Evolutionary conservation across 2,113 vertebrate genomes (phyloP).

Genomic region (Talpa occidentalis): DNA sequence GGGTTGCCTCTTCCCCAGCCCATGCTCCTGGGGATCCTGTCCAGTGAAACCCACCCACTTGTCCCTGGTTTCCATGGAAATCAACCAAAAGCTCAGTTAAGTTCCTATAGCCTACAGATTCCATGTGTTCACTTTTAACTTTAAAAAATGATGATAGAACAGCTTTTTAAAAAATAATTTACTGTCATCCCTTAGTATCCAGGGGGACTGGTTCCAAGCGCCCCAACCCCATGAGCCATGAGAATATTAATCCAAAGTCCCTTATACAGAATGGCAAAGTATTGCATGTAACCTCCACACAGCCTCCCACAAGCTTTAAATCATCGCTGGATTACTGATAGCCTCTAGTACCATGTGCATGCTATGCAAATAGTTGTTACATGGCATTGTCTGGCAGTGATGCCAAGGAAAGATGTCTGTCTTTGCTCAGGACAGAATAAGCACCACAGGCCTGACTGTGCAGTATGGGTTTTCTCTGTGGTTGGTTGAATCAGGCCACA

Average conservation of each 20-base stretch:
- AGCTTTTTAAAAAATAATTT: neutral
- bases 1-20: neutral
- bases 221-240: no score
- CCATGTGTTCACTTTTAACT: neutral
- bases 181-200: neutral
- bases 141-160: neutral
- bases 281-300: neutral
- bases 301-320: neutral
- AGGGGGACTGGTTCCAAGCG: neutral
- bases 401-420: neutral
- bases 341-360: neutral
- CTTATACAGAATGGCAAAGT: neutral
- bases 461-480: no score
- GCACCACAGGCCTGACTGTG: neutral
- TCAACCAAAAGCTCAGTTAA: neutral
- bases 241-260: no score
- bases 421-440: neutral
- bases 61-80: conserved; percentile 33
- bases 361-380: neutral
- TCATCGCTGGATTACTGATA: neutral
- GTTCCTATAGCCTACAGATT: neutral
- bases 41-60: neutral
- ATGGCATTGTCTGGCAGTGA: neutral
- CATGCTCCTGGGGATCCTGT: neutral
- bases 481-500: no score